Conservation (phyloP, 2,797 vertebrate genomes). For the Chelonia mydas region DNA sequence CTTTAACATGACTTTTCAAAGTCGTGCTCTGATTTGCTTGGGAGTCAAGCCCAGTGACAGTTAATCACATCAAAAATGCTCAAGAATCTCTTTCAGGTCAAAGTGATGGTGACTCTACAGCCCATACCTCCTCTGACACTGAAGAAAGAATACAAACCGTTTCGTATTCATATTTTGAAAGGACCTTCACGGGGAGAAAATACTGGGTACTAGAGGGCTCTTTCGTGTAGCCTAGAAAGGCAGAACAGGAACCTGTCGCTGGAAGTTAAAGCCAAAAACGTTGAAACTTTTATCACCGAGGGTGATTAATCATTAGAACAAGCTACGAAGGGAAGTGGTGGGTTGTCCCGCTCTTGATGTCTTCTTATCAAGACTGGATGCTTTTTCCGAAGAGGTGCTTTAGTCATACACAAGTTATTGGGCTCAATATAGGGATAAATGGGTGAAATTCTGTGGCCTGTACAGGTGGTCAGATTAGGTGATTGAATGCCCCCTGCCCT, state of each 20-base stretch:
- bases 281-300: background rate
- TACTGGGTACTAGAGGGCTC: background rate
- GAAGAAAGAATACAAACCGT: background rate
- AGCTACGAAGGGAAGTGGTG: background rate
- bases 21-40: background rate
- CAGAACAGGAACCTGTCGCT: background rate
- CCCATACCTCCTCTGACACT: background rate
- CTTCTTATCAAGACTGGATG: background rate
- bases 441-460: background rate
- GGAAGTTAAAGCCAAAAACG: background rate
- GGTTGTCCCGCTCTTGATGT: background rate
- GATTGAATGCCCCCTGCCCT: slow-evolving; percentile 6
- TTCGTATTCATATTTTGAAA: accelerated
- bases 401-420: background rate
- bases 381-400: background rate
- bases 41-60: background rate
- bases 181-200: background rate
- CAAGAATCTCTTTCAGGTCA: accelerated
- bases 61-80: background rate
- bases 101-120: background rate
- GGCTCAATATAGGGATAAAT: background rate
- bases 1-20: background rate
- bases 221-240: background rate
- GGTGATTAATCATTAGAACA: background rate
- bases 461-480: background rate